A percentile compares a stretch with the other conserved stretches of the same genome.
Evolutionary conservation across 2,888 invertebrate species (phyloP).

Genomic region (Ormyrus pomaceus): DNA sequence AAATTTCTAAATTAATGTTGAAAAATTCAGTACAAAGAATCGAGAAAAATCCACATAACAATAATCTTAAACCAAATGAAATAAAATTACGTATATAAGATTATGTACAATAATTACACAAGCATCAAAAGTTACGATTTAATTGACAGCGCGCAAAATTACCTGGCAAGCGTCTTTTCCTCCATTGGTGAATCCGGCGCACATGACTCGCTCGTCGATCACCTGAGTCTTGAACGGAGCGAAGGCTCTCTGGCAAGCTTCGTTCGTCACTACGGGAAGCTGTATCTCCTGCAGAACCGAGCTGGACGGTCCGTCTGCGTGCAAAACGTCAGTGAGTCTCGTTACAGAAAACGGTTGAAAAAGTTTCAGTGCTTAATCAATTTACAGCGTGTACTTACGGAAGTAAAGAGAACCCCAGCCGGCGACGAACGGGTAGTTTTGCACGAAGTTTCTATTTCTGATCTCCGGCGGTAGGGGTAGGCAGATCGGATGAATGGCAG

Average conservation of each 20-base stretch:
- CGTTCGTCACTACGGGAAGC: constrained; percentile 82
- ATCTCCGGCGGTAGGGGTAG: constrained; percentile 80
- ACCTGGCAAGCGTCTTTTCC: constrained; percentile 86
- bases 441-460: constrained; percentile 78
- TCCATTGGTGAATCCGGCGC: constrained; percentile 82
- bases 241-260: constrained; percentile 80
- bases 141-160: constrained; percentile 25
- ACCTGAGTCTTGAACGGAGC: constrained; percentile 75
- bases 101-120: not conserved
- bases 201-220: constrained; percentile 82
- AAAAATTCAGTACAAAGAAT: too few relatives aligned
- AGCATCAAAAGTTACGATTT: not conserved
- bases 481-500: constrained; percentile 84
- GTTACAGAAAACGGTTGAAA: not conserved
- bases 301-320: constrained; percentile 83
- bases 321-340: not conserved
- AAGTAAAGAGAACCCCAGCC: constrained; percentile 88
- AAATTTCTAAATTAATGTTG: too few relatives aligned
- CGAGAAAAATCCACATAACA: too few relatives aligned
- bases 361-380: not conserved
- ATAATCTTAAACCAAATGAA: not conserved
- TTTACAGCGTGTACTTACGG: constrained; percentile 77
- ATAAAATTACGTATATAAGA: not conserved
- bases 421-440: constrained; percentile 83
- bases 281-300: constrained; percentile 81